Conservation (phyloP, 2,113 vertebrate species). For the Campylorhamphus procurvoides region DNA sequence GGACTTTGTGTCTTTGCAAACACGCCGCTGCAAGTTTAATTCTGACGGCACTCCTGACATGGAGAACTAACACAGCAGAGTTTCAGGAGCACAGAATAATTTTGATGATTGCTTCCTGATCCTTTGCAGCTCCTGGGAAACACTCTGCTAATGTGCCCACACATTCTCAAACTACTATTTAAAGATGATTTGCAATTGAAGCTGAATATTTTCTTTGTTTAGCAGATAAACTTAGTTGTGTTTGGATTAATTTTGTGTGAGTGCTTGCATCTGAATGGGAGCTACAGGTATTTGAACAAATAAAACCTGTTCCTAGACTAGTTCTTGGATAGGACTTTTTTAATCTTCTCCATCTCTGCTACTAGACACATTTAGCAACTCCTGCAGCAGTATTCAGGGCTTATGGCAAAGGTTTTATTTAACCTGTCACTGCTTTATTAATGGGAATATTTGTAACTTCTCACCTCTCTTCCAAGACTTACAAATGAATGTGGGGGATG, state of each 20-base stretch:
- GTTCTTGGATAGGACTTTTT: conserved; percentile 29
- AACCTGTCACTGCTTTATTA: not conserved
- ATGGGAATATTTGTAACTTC: not conserved
- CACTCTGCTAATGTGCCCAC: not conserved
- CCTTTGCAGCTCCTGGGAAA: not conserved
- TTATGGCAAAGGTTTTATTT: not conserved
- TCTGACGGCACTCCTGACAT: not conserved
- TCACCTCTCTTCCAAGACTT: not conserved
- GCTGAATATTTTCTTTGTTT: not conserved
- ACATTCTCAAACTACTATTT: not conserved
- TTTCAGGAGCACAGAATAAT: not conserved
- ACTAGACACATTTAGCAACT: not conserved
- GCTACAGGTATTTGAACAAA: conserved; percentile 36
- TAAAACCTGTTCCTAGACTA: conserved; percentile 37
- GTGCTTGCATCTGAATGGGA: not conserved
- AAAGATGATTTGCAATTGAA: conserved; percentile 10
- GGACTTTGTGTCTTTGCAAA: not conserved
- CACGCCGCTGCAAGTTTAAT: not conserved
- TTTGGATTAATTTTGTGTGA: conserved; percentile 18
- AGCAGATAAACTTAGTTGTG: not conserved
- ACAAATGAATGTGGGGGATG: not conserved
- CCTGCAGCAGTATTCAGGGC: not conserved
- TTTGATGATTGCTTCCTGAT: not conserved
- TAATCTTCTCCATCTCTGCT: conserved; percentile 1
- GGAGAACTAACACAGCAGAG: not conserved